Conservation (phyloP, 2,888 invertebrate genomes). For the Philereme transversata region DNA sequence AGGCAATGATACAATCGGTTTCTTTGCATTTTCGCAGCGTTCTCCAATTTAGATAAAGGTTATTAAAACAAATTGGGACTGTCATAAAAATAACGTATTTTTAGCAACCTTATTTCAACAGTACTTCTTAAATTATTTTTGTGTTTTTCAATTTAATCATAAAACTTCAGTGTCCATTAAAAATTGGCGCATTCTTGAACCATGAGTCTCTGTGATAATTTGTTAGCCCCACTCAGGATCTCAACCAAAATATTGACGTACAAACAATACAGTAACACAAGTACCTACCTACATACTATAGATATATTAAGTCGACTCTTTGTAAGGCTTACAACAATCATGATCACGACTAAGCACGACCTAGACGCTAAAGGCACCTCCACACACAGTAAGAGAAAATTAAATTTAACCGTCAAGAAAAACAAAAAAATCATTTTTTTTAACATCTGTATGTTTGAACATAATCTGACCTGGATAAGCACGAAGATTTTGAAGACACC, state of each 20-base stretch:
- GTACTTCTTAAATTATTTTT: too few relatives aligned
- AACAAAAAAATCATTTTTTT: neutral
- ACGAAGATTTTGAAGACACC: too few relatives aligned
- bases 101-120: too few relatives aligned
- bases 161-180: too few relatives aligned
- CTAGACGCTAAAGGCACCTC: conserved; percentile 9
- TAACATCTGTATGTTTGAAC: too few relatives aligned
- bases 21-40: neutral
- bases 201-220: too few relatives aligned
- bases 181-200: too few relatives aligned
- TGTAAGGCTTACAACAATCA: conserved; percentile 29
- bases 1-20: conserved; percentile 5
- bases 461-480: too few relatives aligned
- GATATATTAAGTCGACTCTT: conserved; percentile 5
- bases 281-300: neutral
- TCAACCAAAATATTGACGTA: neutral
- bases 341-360: conserved; percentile 31
- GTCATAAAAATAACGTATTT: too few relatives aligned
- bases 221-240: neutral
- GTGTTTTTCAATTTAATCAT: too few relatives aligned
- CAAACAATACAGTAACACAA: neutral
- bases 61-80: too few relatives aligned
- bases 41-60: too few relatives aligned
- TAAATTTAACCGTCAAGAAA: neutral
- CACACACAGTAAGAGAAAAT: neutral